Conservation (phyloP, 2,797 vertebrate species). For the Otolemur crassicaudatus region DNA sequence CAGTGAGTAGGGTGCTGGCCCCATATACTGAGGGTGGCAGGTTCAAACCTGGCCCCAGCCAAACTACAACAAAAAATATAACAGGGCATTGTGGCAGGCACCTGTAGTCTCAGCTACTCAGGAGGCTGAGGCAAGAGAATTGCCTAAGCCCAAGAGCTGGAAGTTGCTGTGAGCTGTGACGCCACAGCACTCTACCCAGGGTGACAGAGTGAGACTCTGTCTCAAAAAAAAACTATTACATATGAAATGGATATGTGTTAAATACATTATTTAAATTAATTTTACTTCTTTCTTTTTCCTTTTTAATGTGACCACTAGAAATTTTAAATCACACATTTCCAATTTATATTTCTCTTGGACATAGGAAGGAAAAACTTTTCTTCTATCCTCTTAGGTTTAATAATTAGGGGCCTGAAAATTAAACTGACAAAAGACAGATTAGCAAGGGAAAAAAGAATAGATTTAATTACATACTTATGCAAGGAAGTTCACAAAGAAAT, state of each 20-base stretch:
- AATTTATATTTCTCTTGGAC: background rate
- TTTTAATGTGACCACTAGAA: background rate
- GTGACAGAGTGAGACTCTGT: no score
- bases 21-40: no score
- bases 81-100: no score
- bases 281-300: background rate
- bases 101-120: no score
- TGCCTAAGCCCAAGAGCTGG: no score
- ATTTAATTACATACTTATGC: background rate
- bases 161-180: no score
- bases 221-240: background rate
- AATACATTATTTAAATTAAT: background rate
- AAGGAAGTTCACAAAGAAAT: background rate
- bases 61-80: no score
- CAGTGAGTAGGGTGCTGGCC: no score
- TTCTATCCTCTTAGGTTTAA: background rate
- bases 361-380: background rate
- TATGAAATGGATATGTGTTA: background rate
- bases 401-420: background rate
- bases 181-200: no score
- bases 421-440: background rate
- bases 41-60: no score
- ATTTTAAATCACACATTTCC: background rate
- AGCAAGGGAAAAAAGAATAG: background rate
- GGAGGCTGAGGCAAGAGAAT: no score